Percentiles rank a stretch among this genome's conserved stretches.
phyloP scores from a whole-genome alignment of 2,797 vertebrate genomes.

The Tauraco hartlaubi region DNA sequence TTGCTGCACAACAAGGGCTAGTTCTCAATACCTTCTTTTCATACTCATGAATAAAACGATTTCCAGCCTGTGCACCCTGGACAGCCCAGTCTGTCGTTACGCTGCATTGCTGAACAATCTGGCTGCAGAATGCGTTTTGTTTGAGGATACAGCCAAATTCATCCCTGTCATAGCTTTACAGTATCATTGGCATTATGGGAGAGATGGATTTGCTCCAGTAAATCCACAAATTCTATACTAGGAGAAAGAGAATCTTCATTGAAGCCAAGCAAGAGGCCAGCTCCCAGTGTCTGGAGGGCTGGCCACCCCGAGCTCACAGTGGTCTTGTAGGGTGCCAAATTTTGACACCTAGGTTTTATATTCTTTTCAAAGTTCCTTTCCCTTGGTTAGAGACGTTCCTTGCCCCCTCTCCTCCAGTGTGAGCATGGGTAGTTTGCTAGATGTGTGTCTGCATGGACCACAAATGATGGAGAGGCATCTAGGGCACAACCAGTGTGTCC shows the following conservation, averaged over 20 bases:
- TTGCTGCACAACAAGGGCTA: constrained; percentile 51
- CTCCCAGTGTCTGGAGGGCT: not conserved
- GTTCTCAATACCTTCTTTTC: constrained; percentile 50
- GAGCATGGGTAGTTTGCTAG: not conserved
- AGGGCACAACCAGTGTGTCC: fast-evolving
- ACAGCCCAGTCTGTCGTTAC: not conserved
- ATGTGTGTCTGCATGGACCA: not conserved
- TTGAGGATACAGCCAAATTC: not conserved
- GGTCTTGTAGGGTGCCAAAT: constrained; percentile 24
- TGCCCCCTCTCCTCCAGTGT: not conserved
- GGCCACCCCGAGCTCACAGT: fast-evolving
- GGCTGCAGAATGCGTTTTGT: constrained; percentile 42
- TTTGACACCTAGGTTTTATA: not conserved
- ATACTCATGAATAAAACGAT: not conserved
- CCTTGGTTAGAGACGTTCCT: not conserved
- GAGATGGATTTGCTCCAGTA: constrained; percentile 11
- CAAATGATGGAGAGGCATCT: not conserved
- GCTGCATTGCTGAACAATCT: constrained; percentile 39
- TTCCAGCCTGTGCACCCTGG: not conserved
- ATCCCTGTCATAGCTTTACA: not conserved
- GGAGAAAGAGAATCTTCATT: not conserved
- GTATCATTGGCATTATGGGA: not conserved
- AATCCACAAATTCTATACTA: not conserved
- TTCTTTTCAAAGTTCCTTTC: not conserved
- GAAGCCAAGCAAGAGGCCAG: not conserved